phyloP scores from a whole-genome alignment of 2,888 invertebrate species.

The Lasioglossum figueresi region DNA sequence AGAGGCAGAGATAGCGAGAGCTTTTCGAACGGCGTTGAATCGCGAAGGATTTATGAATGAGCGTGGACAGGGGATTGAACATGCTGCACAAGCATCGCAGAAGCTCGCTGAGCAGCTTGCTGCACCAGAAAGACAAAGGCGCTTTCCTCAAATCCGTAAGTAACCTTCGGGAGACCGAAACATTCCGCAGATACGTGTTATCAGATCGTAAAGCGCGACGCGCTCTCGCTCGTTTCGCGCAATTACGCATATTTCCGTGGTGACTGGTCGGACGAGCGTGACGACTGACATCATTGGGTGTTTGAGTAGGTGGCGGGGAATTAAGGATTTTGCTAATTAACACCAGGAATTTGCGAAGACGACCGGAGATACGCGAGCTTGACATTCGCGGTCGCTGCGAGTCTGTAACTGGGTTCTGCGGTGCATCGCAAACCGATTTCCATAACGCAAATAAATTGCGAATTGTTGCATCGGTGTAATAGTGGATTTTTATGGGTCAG shows the following conservation, averaged over 20 bases:
- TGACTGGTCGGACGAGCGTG: slow-evolving; percentile 40
- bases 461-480: no score
- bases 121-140: slow-evolving; percentile 62
- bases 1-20: background rate
- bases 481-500: no score
- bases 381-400: background rate
- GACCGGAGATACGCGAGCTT: background rate
- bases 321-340: slow-evolving; percentile 51
- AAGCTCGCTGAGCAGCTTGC: slow-evolving; percentile 37
- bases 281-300: slow-evolving; percentile 51
- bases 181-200: slow-evolving; percentile 26
- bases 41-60: slow-evolving; percentile 70
- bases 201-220: slow-evolving; percentile 38
- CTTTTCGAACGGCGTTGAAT: background rate
- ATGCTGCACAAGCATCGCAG: slow-evolving; percentile 72
- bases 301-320: slow-evolving; percentile 54
- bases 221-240: slow-evolving; percentile 22
- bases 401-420: background rate
- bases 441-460: no score
- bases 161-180: slow-evolving; percentile 13
- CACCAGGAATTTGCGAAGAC: background rate
- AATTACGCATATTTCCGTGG: slow-evolving; percentile 57
- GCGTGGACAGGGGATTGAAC: slow-evolving; percentile 72
- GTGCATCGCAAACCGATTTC: no score
- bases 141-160: slow-evolving; percentile 73